These are phyloP conservation scores for Ormyrus nitidulus DNA, from an alignment of 2,888 invertebrate genomes.

Conservation along the genomic window DNA sequence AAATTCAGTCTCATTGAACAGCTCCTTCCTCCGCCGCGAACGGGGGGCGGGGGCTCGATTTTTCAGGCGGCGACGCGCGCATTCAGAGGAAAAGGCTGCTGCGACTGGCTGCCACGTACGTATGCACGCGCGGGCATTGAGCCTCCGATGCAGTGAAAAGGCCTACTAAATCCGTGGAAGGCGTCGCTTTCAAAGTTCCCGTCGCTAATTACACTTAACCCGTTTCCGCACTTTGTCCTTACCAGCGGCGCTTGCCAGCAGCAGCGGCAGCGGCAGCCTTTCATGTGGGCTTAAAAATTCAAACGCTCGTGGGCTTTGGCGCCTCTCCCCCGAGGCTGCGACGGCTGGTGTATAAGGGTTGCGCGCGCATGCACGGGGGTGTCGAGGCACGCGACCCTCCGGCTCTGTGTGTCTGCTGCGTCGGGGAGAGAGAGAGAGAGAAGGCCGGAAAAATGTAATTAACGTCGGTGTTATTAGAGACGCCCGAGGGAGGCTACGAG, in stretches of 20 bases:
- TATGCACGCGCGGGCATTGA: background rate
- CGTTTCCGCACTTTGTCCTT: conserved; percentile 59
- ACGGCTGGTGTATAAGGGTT: background rate
- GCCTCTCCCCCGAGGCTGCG: background rate
- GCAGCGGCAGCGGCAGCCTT: conserved; percentile 23
- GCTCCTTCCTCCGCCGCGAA: background rate
- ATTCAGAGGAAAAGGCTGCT: too few relatives aligned
- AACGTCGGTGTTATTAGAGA: conserved; percentile 46
- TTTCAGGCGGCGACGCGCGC: background rate
- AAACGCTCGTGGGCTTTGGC: conserved; percentile 37
- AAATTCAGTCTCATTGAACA: conserved; percentile 22
- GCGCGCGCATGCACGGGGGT: conserved; percentile 8
- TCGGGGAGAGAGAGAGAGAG: conserved; percentile 8
- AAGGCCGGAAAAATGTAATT: conserved; percentile 48
- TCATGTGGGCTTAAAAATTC: conserved; percentile 55
- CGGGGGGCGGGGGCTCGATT: background rate
- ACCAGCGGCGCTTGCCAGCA: background rate
- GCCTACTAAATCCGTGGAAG: conserved; percentile 41
- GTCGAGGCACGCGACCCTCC: conserved; percentile 8
- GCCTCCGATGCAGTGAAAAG: conserved; percentile 32
- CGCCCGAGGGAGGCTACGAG: conserved; percentile 1
- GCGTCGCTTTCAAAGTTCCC: conserved; percentile 50
- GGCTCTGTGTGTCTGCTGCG: background rate
- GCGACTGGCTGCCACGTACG: background rate
- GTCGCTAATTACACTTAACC: conserved; percentile 61